phyloP scores from a whole-genome alignment of 2,113 vertebrate genomes.

The Phoenicopterus ruber region DNA sequence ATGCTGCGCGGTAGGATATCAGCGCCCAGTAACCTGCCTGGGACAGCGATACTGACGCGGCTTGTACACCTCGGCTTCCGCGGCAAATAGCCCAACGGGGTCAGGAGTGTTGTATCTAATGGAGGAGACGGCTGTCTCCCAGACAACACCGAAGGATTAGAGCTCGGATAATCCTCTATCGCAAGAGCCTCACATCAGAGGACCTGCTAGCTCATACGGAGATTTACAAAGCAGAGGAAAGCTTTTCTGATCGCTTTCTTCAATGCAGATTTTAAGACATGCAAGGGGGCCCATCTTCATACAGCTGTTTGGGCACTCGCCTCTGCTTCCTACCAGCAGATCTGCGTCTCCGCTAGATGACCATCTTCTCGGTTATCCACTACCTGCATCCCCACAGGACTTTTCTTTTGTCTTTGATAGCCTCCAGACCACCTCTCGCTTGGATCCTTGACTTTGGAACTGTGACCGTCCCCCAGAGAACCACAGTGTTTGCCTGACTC shows the following conservation, averaged over 20 bases:
- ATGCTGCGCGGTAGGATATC: neutral
- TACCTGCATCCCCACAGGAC: neutral
- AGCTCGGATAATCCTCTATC: neutral
- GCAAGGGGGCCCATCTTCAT: neutral
- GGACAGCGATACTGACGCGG: neutral
- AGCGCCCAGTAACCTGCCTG: neutral
- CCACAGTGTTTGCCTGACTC: neutral
- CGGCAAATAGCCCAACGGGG: neutral
- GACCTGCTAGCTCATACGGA: neutral
- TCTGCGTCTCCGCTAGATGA: neutral
- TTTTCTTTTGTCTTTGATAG: neutral
- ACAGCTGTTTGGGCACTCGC: neutral
- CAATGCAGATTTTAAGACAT: rapidly evolving
- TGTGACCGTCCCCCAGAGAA: neutral
- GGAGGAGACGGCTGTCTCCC: neutral
- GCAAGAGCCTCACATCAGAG: neutral
- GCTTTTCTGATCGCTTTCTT: neutral
- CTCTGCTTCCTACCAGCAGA: neutral
- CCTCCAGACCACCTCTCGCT: neutral
- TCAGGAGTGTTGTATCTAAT: neutral
- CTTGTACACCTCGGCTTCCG: neutral
- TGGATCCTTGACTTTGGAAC: neutral
- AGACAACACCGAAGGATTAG: neutral
- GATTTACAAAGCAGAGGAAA: neutral
- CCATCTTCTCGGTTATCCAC: neutral